Conservation (phyloP, 2,888 invertebrate species). For the Drosophila neonasuta region DNA sequence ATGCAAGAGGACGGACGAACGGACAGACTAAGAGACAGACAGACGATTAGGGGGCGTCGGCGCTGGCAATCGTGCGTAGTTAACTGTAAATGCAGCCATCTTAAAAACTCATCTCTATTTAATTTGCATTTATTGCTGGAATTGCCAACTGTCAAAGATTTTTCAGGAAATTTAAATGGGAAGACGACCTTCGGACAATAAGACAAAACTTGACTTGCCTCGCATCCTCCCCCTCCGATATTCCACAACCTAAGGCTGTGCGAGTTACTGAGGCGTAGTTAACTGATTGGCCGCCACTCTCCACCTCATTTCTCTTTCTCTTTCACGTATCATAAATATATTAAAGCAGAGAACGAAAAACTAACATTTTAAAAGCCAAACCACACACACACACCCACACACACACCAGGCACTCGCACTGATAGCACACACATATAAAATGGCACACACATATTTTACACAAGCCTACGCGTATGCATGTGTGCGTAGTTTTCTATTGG, state of each 20-base stretch:
- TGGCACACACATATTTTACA: conserved; percentile 4
- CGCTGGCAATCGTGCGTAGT: background rate
- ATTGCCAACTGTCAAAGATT: conserved; percentile 12
- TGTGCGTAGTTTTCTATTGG: background rate
- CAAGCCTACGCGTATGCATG: background rate
- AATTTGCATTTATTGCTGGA: conserved; percentile 21
- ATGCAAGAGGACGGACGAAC: background rate
- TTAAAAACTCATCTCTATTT: conserved; percentile 16
- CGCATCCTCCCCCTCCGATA: background rate
- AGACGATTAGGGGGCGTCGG: conserved; percentile 2
- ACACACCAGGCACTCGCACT: background rate
- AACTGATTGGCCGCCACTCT: conserved; percentile 13
- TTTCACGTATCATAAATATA: background rate
- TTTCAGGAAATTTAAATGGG: conserved; percentile 14
- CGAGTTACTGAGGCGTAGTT: conserved; percentile 23
- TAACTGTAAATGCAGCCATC: conserved; percentile 26
- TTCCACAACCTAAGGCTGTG: background rate
- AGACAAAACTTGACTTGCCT: background rate
- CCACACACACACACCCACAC: conserved; percentile 1
- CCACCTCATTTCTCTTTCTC: background rate
- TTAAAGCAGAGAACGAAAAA: conserved; percentile 8
- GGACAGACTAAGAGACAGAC: background rate
- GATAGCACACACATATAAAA: conserved; percentile 1
- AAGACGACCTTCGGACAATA: conserved; percentile 21
- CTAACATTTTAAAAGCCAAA: conserved; percentile 14